Percentiles rank a stretch among this genome's conserved stretches.
These are phyloP conservation scores for Tiliacea citrago DNA, from an alignment of 2,888 invertebrate genomes.

Conservation along the genomic window DNA sequence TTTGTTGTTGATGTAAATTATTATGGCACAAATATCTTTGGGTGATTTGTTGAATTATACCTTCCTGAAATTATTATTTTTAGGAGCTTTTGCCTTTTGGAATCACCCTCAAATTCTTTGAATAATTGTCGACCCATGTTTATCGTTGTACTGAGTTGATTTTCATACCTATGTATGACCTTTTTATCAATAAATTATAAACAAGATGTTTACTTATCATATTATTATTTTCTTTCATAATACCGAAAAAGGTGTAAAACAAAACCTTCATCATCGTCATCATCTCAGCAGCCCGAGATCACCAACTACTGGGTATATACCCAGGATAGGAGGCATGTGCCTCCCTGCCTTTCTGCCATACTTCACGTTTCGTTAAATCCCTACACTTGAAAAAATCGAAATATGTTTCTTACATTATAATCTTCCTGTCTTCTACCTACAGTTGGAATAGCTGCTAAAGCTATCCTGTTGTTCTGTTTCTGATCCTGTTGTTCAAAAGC, in stretches of 20 bases:
- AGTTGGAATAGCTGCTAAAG: neutral
- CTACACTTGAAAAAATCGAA: neutral
- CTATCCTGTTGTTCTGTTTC: neutral
- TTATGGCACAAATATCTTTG: constrained; percentile 33
- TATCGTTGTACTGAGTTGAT: neutral
- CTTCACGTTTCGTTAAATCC: neutral
- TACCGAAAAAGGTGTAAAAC: neutral
- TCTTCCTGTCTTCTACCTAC: neutral
- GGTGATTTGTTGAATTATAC: constrained; percentile 29
- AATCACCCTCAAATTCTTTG: neutral
- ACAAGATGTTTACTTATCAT: neutral
- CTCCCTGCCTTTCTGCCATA: neutral
- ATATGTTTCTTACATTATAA: neutral
- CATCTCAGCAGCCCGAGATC: neutral
- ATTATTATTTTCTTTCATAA: neutral
- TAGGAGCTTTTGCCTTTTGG: neutral
- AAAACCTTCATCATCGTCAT: neutral
- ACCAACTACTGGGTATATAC: neutral
- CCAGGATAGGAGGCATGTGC: no score
- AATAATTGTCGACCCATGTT: neutral
- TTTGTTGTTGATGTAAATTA: constrained; percentile 60
- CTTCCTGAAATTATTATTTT: constrained; percentile 8
- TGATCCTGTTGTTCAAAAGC: neutral
- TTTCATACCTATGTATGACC: neutral
- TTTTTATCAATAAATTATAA: neutral